A percentile compares a stretch with the other conserved stretches of the same genome.
Conservation (phyloP, 2,797 vertebrate species). For the Loris lydekkerianus region DNA sequence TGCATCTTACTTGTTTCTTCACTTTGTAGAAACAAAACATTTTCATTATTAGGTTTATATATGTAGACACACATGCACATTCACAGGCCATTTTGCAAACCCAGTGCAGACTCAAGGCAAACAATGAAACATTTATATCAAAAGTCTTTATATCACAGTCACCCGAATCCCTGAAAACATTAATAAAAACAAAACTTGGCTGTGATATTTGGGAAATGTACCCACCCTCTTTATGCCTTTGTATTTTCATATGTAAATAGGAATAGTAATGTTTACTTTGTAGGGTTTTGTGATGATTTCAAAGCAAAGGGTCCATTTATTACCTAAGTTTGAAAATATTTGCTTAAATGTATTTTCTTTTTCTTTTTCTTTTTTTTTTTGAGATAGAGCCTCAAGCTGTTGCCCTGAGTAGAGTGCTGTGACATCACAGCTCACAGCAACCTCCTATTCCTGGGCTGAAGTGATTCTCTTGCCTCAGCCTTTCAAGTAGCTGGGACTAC, state of each 20-base stretch:
- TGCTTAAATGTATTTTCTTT: not conserved
- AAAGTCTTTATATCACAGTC: not conserved
- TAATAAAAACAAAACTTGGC: not conserved
- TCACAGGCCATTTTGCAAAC: not conserved
- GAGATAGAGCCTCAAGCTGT: no score
- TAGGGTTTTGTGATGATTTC: not conserved
- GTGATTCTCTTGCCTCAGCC: no score
- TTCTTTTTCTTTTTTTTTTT: no score
- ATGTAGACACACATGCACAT: not conserved
- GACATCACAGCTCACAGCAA: no score
- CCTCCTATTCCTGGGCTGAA: no score
- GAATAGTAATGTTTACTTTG: not conserved
- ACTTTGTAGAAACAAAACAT: constrained; percentile 24
- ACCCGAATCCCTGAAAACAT: not conserved
- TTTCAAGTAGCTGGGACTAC: no score
- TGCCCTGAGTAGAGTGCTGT: no score
- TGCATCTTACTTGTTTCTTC: constrained; percentile 43
- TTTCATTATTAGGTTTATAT: not conserved
- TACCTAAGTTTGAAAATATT: not conserved
- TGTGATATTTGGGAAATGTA: constrained; percentile 12
- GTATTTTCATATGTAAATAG: not conserved
- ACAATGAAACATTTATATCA: constrained; percentile 11
- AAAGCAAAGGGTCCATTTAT: not conserved
- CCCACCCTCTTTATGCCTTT: not conserved
- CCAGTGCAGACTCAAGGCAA: not conserved